Evolutionary conservation across 1,140 invertebrate species (phyloP).

Genomic region (Cepaea nemoralis): DNA sequence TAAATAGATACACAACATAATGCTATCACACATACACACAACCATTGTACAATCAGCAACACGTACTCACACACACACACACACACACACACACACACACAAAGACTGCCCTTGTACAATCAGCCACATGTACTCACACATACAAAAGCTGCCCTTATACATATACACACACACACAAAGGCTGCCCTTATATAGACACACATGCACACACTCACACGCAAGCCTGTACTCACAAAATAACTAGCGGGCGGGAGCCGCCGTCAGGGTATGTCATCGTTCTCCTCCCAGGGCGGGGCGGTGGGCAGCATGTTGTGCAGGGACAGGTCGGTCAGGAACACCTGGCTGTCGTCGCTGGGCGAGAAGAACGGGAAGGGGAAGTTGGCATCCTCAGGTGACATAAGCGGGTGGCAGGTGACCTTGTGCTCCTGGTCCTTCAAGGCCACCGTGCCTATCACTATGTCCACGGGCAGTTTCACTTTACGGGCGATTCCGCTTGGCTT

Average conservation of each 20-base stretch:
- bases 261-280: conserved; percentile 68
- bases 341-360: conserved; percentile 36
- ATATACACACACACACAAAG: too few relatives aligned
- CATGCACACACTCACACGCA: too few relatives aligned
- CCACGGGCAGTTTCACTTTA: conserved; percentile 64
- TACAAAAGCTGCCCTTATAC: too few relatives aligned
- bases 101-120: too few relatives aligned
- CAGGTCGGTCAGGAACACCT: conserved; percentile 58
- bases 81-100: too few relatives aligned
- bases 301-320: conserved; percentile 63
- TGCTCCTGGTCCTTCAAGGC: conserved; percentile 53
- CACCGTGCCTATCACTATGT: conserved; percentile 63
- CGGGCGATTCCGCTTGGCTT: conserved; percentile 64
- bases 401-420: conserved; percentile 61
- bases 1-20: too few relatives aligned
- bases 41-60: too few relatives aligned
- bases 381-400: conserved; percentile 57
- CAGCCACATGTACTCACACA: too few relatives aligned
- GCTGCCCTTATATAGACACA: too few relatives aligned
- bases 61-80: too few relatives aligned
- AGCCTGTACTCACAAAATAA: not conserved
- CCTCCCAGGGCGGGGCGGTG: conserved; percentile 67
- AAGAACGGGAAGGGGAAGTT: conserved; percentile 64
- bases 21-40: too few relatives aligned
- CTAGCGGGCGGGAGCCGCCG: not conserved